Conservation (phyloP, 2,113 vertebrate genomes). For the Oryzias celebensis region DNA sequence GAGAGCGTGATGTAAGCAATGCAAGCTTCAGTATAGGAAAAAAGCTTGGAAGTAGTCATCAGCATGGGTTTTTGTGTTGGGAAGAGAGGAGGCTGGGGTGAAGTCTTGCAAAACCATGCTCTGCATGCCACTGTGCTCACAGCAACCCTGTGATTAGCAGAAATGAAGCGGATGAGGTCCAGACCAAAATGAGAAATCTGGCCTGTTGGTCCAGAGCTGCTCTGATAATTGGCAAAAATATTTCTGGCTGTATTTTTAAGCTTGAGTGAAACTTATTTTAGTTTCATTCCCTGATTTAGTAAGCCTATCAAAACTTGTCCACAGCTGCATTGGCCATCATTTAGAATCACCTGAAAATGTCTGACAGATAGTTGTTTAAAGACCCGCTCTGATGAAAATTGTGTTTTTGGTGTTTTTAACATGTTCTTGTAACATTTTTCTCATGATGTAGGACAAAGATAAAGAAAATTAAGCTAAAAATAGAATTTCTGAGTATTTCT, state of each 20-base stretch:
- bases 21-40: slow-evolving; percentile 37
- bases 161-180: slow-evolving; percentile 70
- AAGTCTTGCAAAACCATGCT: slow-evolving; percentile 61
- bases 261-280: slow-evolving; percentile 25
- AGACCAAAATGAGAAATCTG: slow-evolving; percentile 66
- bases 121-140: slow-evolving; percentile 69
- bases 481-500: no score
- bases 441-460: no score
- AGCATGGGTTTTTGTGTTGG: slow-evolving; percentile 47
- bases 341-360: slow-evolving; percentile 9
- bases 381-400: no score
- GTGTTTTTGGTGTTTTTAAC: no score
- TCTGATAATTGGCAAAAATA: slow-evolving; percentile 54
- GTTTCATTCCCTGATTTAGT: slow-evolving; percentile 4
- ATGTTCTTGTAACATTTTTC: no score
- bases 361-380: neutral
- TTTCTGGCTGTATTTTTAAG: slow-evolving; percentile 32
- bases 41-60: slow-evolving; percentile 31
- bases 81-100: slow-evolving; percentile 12
- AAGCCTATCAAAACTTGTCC: neutral
- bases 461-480: no score
- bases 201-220: slow-evolving; percentile 51
- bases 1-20: slow-evolving; percentile 28
- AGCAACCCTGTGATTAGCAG: slow-evolving; percentile 76
- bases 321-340: slow-evolving; percentile 4